Conservation (phyloP, 1,140 invertebrate genomes). For the Bombus picipes region DNA sequence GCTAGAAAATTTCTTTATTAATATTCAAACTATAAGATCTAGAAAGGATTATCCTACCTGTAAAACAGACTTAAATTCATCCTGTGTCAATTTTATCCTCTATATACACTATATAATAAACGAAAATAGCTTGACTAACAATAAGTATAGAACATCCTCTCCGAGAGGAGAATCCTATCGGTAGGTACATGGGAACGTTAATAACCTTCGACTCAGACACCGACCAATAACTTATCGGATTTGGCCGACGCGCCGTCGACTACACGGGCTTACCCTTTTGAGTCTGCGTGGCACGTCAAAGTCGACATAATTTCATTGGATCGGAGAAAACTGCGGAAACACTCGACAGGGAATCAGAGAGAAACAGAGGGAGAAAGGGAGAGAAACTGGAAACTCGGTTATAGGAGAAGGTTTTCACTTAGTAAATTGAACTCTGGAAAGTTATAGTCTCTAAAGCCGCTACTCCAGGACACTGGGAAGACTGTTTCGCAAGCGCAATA, state of each 20-base stretch:
- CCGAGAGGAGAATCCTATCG: neutral
- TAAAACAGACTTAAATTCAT: neutral
- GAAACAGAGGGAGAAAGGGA: slow-evolving; percentile 20
- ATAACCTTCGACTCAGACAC: neutral
- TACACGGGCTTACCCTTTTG: slow-evolving; percentile 35
- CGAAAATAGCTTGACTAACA: neutral
- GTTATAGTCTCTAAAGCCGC: slow-evolving; percentile 51
- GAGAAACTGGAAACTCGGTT: slow-evolving; percentile 53
- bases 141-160: too few species aligned
- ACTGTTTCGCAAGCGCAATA: slow-evolving; percentile 36
- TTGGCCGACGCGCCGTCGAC: neutral
- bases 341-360: slow-evolving; percentile 11
- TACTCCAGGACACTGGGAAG: slow-evolving; percentile 16
- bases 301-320: slow-evolving; percentile 67
- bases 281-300: slow-evolving; percentile 51
- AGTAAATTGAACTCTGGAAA: slow-evolving; percentile 68
- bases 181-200: neutral
- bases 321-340: slow-evolving; percentile 52
- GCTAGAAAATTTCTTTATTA: too few species aligned
- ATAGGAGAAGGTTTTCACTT: slow-evolving; percentile 68
- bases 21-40: too few species aligned
- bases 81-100: neutral
- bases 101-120: neutral
- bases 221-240: slow-evolving; percentile 27
- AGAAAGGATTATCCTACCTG: too few species aligned